Base-by-base conservation (phyloP, 2,113 vertebrate species). In the Ciconia stormi region DNA sequence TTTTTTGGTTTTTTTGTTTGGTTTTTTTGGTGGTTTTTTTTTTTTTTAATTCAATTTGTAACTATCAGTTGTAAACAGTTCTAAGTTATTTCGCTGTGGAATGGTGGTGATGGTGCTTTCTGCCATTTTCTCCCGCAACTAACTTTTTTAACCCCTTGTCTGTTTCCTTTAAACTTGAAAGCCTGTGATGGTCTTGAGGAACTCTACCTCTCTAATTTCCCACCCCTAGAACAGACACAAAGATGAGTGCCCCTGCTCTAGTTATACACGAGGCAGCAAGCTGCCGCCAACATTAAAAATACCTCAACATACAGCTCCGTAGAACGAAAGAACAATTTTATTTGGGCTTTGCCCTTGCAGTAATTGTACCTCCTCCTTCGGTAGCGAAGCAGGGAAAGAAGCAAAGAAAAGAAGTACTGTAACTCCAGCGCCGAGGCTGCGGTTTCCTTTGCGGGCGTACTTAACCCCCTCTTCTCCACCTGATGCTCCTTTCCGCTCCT, bases 271-370 rank as follows among this genome's bases (percentile, higher is more conserved):
- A 7, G 13, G 17, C 27, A n/a, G 30, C 17, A 5, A 17, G 9
- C 6, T 34, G 25, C 52, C 58, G 47, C 69, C 30, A 6, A 3
- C 19, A 44, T 5, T 15, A 19, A 36, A 20, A 32, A 9, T 2
- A 4, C 34, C 12, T 49, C 23, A 2, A 12, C 9, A 0, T 0
- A 1, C 46, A 13, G 49, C 38, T 58, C 29, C 1, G 10, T 1
- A 13, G 42, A 32, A 5, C 3, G 0, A 8, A 20, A 2, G 29
- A 13, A 36, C 1, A 12, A 3, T 12, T 20, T 25, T 5, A 3
- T 10, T 6, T 3, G 11, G 42, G 9, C 16, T 6, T 63, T 10
- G 14, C 7, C 23, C 15, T 16, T 16, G 36, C 19, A 13, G 0
- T 29, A 30, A 9, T 2, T 13, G 5, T 46, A 38, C 46, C 42